phyloP scores from a whole-genome alignment of 2,888 invertebrate species.

The Euplagia quadripunctaria region DNA sequence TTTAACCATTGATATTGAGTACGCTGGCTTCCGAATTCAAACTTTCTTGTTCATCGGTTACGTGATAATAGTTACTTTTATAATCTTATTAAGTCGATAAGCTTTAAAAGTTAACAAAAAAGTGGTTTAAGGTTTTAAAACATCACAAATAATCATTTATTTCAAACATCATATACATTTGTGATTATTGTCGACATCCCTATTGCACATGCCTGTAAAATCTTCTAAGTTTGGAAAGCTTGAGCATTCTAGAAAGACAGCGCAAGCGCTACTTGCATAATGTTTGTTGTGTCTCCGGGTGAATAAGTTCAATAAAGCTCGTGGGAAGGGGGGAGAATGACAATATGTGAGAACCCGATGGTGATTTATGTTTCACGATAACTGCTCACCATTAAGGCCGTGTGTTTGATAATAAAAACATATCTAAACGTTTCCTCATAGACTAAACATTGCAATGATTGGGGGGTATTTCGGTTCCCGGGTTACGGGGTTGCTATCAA shows the following conservation, averaged over 20 bases:
- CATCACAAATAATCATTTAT: too few relatives aligned
- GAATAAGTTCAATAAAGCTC: too few relatives aligned
- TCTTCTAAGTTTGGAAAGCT: background rate
- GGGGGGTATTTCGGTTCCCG: too few relatives aligned
- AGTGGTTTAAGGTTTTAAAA: too few relatives aligned
- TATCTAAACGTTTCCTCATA: too few relatives aligned
- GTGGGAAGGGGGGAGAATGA: background rate
- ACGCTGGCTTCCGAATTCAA: background rate
- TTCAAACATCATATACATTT: too few relatives aligned
- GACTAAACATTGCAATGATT: too few relatives aligned
- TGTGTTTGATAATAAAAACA: background rate
- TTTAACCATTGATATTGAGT: constrained; percentile 1
- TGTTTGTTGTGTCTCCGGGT: background rate
- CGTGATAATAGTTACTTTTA: too few relatives aligned
- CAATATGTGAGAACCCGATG: background rate
- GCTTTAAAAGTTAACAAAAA: too few relatives aligned
- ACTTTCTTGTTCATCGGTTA: background rate
- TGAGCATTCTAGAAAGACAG: background rate
- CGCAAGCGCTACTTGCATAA: background rate
- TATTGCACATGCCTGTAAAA: background rate
- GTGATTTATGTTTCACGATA: background rate
- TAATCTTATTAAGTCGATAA: too few relatives aligned
- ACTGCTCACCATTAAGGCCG: background rate
- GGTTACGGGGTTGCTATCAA: too few relatives aligned
- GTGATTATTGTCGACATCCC: background rate